Conservation (phyloP, 2,888 invertebrate genomes). For the Plebejus melissa region DNA sequence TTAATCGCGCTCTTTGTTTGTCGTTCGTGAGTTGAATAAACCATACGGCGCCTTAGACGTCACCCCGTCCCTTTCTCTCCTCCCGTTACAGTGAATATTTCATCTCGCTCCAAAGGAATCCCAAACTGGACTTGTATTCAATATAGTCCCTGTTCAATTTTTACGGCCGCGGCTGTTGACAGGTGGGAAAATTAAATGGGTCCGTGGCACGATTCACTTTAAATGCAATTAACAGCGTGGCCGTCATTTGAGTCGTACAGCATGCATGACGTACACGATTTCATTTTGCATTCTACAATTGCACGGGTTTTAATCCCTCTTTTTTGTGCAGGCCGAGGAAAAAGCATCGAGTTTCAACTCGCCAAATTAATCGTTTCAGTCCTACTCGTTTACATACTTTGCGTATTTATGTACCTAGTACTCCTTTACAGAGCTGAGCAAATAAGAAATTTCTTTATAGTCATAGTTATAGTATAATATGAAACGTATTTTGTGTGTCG, state of each 20-base stretch:
- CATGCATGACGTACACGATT: constrained; percentile 19
- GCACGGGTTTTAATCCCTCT: constrained; percentile 1
- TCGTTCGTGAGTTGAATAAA: constrained; percentile 67
- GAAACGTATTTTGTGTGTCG: too few relatives aligned
- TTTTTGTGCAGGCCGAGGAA: constrained; percentile 4
- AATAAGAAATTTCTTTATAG: not conserved
- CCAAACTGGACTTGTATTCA: constrained; percentile 49
- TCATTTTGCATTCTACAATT: constrained; percentile 24
- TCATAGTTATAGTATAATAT: too few relatives aligned
- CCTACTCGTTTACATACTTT: not conserved
- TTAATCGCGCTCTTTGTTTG: constrained; percentile 67
- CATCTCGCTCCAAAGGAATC: constrained; percentile 48
- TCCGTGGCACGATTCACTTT: constrained; percentile 24
- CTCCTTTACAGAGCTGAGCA: not conserved
- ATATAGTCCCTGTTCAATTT: constrained; percentile 53
- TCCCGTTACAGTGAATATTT: constrained; percentile 40
- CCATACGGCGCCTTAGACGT: constrained; percentile 49
- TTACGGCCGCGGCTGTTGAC: constrained; percentile 51
- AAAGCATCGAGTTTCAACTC: constrained; percentile 1
- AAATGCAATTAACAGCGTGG: constrained; percentile 25
- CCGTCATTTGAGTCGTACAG: constrained; percentile 22
- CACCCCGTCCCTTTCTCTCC: constrained; percentile 45
- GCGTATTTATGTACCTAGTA: not conserved
- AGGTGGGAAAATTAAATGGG: constrained; percentile 44
- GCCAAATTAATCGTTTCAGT: not conserved